phyloP scores from a whole-genome alignment of 2,113 vertebrate species.

The Ochotona princeps region DNA sequence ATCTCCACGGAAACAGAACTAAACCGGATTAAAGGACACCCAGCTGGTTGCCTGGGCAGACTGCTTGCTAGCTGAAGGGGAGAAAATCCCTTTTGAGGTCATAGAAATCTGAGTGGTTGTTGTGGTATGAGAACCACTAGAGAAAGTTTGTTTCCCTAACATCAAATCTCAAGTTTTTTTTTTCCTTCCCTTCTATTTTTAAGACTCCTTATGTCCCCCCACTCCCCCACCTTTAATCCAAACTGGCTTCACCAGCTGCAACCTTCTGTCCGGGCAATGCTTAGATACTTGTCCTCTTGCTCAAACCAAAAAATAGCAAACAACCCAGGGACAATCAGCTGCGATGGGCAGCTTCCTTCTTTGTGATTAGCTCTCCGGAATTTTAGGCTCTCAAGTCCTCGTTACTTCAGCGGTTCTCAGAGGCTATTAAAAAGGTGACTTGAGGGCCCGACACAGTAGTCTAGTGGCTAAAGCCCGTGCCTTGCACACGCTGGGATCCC shows the following conservation, averaged over 20 bases:
- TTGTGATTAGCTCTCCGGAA: not conserved
- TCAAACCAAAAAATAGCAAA: not conserved
- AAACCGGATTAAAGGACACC: too few species aligned
- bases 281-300: not conserved
- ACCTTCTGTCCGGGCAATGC: not conserved
- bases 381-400: not conserved
- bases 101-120: too few species aligned
- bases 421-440: not conserved
- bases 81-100: too few species aligned
- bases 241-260: not conserved
- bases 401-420: not conserved
- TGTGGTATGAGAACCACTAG: too few species aligned
- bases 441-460: too few species aligned
- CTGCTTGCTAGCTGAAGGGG: too few species aligned
- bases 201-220: not conserved
- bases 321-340: not conserved
- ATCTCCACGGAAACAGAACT: too few species aligned
- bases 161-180: not conserved
- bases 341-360: not conserved
- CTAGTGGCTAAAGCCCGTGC: too few species aligned
- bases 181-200: not conserved
- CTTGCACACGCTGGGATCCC: too few species aligned
- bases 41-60: too few species aligned
- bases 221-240: too few species aligned
- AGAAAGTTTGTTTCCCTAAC: too few species aligned